Conservation (phyloP, 2,113 vertebrate genomes). For the Gopherus evgoodei region DNA sequence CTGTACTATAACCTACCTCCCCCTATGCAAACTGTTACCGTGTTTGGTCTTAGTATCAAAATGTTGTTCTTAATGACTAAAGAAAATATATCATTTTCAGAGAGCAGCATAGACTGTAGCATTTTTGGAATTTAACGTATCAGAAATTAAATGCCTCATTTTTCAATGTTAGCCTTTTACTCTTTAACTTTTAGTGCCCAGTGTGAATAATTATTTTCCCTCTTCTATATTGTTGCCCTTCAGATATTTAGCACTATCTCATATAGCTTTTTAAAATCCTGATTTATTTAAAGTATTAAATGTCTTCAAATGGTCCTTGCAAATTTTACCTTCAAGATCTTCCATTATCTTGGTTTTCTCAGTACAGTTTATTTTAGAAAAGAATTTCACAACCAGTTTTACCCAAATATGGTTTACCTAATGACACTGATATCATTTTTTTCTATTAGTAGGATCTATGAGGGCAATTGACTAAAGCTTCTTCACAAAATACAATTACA, state of each 20-base stretch:
- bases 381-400: slow-evolving; percentile 3
- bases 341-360: slow-evolving; percentile 43
- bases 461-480: neutral
- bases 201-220: slow-evolving; percentile 30
- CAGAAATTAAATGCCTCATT: slow-evolving; percentile 49
- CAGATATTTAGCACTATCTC: neutral
- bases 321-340: neutral
- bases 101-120: neutral
- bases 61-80: slow-evolving; percentile 7
- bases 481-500: neutral
- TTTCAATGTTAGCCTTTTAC: slow-evolving; percentile 30
- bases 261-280: slow-evolving; percentile 10
- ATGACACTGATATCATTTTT: neutral
- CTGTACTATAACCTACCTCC: neutral
- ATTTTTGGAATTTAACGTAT: slow-evolving; percentile 49
- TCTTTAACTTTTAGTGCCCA: slow-evolving; percentile 39
- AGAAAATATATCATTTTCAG: slow-evolving; percentile 27
- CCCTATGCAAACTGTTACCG: neutral
- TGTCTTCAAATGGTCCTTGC: slow-evolving; percentile 2
- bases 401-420: neutral
- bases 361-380: neutral
- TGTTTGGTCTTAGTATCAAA: neutral
- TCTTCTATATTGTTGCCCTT: slow-evolving; percentile 1
- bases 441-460: slow-evolving; percentile 10
- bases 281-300: slow-evolving; percentile 45